Base-by-base conservation (phyloP, 2,113 vertebrate genomes). In the Onychorhynchus coronatus region DNA sequence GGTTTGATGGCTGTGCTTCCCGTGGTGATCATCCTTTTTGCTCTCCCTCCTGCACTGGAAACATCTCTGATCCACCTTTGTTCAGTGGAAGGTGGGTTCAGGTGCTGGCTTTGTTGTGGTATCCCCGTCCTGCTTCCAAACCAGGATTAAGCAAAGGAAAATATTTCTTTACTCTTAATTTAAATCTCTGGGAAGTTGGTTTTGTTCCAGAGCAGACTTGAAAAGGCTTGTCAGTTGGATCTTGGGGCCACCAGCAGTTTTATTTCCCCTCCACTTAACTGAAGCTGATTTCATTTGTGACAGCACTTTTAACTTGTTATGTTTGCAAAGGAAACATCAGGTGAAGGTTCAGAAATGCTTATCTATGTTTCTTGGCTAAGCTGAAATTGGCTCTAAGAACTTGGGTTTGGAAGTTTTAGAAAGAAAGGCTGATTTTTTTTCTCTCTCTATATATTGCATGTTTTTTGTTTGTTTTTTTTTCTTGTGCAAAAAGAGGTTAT, bases 141-240 rank as follows among this genome's bases (percentile, higher is more conserved):
- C 37, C 30, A 49, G 47, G 41, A 79, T 82, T 93, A 83, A 91
- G n/a, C 53, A 39, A 73, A 89, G 42, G 55, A 86, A 62, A 35
- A 50, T 59, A 9, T 75, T 82, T 85, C 58, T 93, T 74, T 81
- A 6, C 73, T 95, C 49, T 88, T 89, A 65, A 68, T 93, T 83
- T 73, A 88, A 84, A 47, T 71, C 74, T 74, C 53, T 77, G 42
- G 37, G 74, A 93, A 85, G 41, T 55, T 68, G 55, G 8, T 95
- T 94, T 94, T 85, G 44, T 16, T 79, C 90, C 39, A 80, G 67
- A 85, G 42, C 71, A 85, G 75, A 87, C 75, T 93, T 91, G 93
- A 89, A 85, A 89, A 91, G 82, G 58, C 87, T 95, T 89, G 91
- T 82, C 75, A 47, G 44, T 66, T 74, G 67, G 39, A 81, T 89